Evolutionary conservation across 2,113 vertebrate genomes (phyloP), one percentile per base, ranked within the genome.

Genomic region (Dicaeum eximium): DNA sequence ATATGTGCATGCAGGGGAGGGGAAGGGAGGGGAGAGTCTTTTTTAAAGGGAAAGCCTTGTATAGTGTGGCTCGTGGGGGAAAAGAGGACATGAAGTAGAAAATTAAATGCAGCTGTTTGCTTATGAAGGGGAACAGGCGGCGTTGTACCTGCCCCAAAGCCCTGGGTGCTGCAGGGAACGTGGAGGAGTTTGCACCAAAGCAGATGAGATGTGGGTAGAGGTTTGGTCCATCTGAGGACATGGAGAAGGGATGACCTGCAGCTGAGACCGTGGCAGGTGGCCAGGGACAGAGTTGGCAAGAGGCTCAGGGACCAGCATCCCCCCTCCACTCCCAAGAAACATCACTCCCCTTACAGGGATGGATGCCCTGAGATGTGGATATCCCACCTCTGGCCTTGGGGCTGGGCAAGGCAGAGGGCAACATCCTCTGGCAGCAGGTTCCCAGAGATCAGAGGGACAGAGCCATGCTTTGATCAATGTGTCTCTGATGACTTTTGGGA

Each of bases 41-140:
- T 85, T 84, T 84, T 72, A 85, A 81, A 85, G 86, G 44, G 84
- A 71, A 90, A 87, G 37, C 45, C 30, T 42, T 33, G n/a, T 48
- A 28, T 14, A 53, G 7, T 28, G 48, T 47, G 40, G 30, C 16
- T 60, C 0, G 0, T 71, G 54, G 72, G 30, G 62, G 40, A 87
- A 79, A 60, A 67, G 65, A 80, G 37, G 53, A 51, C 3, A 1
- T 42, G n/a, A 78, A 72, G 13, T 8, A 50, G 57, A 81, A 84
- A 79, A 89, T 61, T 6, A 79, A 23, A 37, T 10, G 20, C 48
- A 65, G 48, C 35, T 75, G 13, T 81, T 72, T 84, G 33, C 19
- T 71, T 33, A 9, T 9, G 22, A 61, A 79, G 58, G 30, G 62
- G 25, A 86, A 11, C 21, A 37, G 42, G 42, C 27, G 54, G 33